Evolutionary conservation across 2,888 invertebrate species (phyloP), one percentile per base, ranked within the genome.

Genomic region (Amiota communis): DNA sequence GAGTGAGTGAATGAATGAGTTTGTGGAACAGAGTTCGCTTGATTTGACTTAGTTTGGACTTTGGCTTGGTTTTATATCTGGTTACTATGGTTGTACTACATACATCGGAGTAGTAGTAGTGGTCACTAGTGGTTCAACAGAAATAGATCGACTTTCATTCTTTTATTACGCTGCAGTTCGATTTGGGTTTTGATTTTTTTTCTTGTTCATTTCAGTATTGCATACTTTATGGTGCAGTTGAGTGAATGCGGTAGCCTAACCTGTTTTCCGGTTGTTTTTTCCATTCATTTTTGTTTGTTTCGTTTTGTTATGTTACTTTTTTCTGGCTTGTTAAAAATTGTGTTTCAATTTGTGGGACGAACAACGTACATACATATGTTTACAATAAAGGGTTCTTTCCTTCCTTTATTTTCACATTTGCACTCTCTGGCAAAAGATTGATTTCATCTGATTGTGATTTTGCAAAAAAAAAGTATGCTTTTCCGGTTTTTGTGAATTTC

Each of bases 291-390:
- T 57, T 15, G 12, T 15, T 17, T 57, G 2, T 11, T 59, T 20
- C 4, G 8, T 20, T 11, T 57, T 15, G n/a, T 56, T 15, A 3
- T 59, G 4, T 11, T 17, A 20, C 80, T 17, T 70, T 70, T 51
- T 51, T n/a, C 79, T 81, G 81, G 78, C 79, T 80, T 78, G 78
- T 75, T 74, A 78, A 83, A 77, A 80, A 85, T 77, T 86, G 78
- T 80, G 85, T 81, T 83, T 83, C 86, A 83, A 86, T 86, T 83
- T 83, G 81, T 72, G 75, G 65, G 4, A 36, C 23, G 3, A 2
- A 3, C 36, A 36, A 36, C 36, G 36, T 6, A n/a, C 36, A 6
- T 4, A 36, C 36, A 6, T 36, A 36, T 36, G 36, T 36, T 36
- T 36, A 6, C 36, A 36, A 36, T 6, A 36, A 36, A 36, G 36